Evolutionary conservation across 2,113 vertebrate genomes (phyloP), one percentile per base, ranked within the genome.

Genomic region (Trichomycterus rosablanca): DNA sequence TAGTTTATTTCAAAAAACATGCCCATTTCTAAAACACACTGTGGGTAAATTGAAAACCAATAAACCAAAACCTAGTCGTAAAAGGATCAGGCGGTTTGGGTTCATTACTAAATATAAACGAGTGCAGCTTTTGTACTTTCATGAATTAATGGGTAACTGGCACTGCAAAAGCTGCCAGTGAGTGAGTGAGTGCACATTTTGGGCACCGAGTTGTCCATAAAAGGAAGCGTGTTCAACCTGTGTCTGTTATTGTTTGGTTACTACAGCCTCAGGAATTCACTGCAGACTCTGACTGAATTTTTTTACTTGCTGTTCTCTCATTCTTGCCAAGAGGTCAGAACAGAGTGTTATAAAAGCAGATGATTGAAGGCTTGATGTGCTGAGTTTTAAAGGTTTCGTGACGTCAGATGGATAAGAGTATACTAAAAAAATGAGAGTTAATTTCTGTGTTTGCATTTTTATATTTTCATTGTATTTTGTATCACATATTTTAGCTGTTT

Each of bases 161-260:
- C 3, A 15, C 18, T 42, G 23, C 39, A 14, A 5, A 53, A 16
- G 28, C 6, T 52, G 24, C 15, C 42, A 32, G 32, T 56, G 20
- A 35, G 14, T 22, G 18, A 40, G 45, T 12, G 15, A 2, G 42
- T 35, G 3, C 45, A 20, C 6, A 23, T 26, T 39, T 9, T 26
- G 42, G 61, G 55, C 49, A 43, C 55, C 24, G 56, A 19, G 16
- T 39, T 57, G 26, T 15, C 79, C 78, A 74, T 80, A 79, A 67
- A 84, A 73, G 78, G 78, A 69, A 30, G 49, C 18, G 34, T 52
- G 48, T 50, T 66, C 57, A 64, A 64, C 55, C 20, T 15, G 30
- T 55, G 54, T 37, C 67, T 66, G 55, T 57, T 40, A 24, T 9
- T 45, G 48, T 53, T 74, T 34, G 61, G 54, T 14, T 51, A 59